Evolutionary conservation across 2,888 invertebrate species (phyloP).

Genomic region (Melanophora roralis): DNA sequence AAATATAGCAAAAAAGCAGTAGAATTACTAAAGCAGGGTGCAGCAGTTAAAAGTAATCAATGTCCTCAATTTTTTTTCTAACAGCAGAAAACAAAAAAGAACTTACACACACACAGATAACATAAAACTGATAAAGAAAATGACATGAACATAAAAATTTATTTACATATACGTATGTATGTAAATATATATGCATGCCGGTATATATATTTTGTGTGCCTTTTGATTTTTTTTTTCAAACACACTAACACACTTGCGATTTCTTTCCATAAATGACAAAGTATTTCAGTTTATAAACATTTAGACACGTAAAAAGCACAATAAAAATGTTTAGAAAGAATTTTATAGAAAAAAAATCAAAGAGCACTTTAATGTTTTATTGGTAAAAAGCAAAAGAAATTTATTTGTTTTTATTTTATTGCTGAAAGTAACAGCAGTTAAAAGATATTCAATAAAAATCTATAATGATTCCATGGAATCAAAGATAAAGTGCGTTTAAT

Average conservation of each 20-base stretch:
- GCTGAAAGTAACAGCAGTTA: not conserved
- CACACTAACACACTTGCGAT: not conserved
- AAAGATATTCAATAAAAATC: not conserved
- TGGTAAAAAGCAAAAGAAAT: not conserved
- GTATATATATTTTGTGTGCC: no score
- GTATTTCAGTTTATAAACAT: constrained; percentile 48
- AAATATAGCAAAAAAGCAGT: not conserved
- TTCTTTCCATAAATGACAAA: constrained; percentile 39
- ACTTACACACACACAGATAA: constrained; percentile 60
- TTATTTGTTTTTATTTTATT: constrained; percentile 28
- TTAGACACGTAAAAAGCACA: constrained; percentile 39
- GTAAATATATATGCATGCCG: constrained; percentile 3
- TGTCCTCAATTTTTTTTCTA: constrained; percentile 63
- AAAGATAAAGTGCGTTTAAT: not conserved
- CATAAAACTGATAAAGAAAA: constrained; percentile 65
- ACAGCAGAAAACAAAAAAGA: constrained; percentile 9
- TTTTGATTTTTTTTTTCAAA: not conserved
- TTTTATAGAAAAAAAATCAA: not conserved
- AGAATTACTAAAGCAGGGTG: constrained; percentile 67
- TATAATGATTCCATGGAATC: not conserved
- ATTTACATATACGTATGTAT: constrained; percentile 17
- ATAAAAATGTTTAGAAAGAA: not conserved
- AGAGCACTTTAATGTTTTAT: not conserved
- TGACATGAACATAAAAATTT: constrained; percentile 63
- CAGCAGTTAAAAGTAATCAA: constrained; percentile 76